These are phyloP conservation scores for Bradysia coprophila DNA, from an alignment of 1,140 invertebrate genomes.

Conservation along the genomic window DNA sequence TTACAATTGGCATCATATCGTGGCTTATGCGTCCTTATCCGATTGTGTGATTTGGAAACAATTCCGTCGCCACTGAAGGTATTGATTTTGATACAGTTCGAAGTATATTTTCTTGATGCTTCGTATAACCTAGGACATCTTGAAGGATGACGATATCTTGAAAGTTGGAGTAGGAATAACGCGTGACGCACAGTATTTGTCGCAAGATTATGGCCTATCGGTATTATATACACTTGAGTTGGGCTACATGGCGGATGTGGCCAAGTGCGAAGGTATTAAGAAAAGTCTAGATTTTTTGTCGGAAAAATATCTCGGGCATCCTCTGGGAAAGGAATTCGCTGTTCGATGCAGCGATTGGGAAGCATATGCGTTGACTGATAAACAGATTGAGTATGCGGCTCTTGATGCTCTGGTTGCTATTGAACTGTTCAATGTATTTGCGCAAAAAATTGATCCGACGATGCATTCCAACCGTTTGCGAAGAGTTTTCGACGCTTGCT, in stretches of 20 bases:
- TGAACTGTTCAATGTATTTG: conserved; percentile 35
- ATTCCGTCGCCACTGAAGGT: conserved; percentile 23
- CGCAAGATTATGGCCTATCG: conserved; percentile 40
- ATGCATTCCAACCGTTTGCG: no score
- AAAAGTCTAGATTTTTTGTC: no score
- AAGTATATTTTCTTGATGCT: not conserved
- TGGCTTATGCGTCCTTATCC: conserved; percentile 40
- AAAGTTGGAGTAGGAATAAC: conserved; percentile 57
- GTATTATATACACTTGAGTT: conserved; percentile 50
- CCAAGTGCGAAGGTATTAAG: conserved; percentile 35
- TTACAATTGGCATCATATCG: conserved; percentile 39
- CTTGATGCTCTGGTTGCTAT: conserved; percentile 50
- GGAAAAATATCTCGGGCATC: conserved; percentile 30
- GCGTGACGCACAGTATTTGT: conserved; percentile 49
- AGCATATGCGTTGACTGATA: conserved; percentile 32
- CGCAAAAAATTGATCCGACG: no score
- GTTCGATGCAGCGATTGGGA: conserved; percentile 60
- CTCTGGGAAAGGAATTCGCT: conserved; percentile 42
- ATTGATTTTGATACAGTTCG: no score
- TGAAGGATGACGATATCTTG: conserved; percentile 30
- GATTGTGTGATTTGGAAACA: conserved; percentile 32
- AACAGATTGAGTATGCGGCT: conserved; percentile 52
- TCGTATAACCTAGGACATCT: conserved; percentile 23
- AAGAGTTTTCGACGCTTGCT: no score
- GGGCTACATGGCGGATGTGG: conserved; percentile 35